Base-by-base conservation (phyloP, 2,888 invertebrate species). In the Diploptera punctata region DNA sequence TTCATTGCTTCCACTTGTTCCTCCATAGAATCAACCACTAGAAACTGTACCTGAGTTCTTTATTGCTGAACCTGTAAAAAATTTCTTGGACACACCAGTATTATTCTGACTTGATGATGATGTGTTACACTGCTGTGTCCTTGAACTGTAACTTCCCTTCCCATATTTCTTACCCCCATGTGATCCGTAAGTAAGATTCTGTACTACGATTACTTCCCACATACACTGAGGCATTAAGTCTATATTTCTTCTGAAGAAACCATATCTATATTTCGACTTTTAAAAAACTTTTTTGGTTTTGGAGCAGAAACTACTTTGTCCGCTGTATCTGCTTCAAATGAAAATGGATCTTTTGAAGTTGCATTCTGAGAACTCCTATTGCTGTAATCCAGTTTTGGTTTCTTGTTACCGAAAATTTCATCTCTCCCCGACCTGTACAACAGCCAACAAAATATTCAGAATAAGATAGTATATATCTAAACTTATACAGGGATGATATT, bases 221-320 rank as follows among this genome's bases (percentile, higher is more conserved):
- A 57, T 73, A 71, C 4, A 60, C 21, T 47, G 81, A 77, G 29
- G 81, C 78, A 60, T 81, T 80, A 19, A 77, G 75, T 44, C 77
- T 78, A 68, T n/a, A 79, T 76, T 73, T 88, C 88, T 71, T 80
- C 80, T 29, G 74, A 21, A 52, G 74, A 52, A 33, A 62, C 68
- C 19, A 67, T 74, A n/a, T 76, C 77, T 57, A 89, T 86, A 83
- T 93, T 93, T 68, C 93, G 90, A 80, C 94, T 94, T 81, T 95
- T 95, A 81, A 95, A 95, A 83, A 95, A 95, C 81, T 95, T 95
- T 81, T 94, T 93, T 57, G 95, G 95, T 81, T 94, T 93, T 7
- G 85, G 78, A 70, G 86, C 84, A 75, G 87, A 84, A 78, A 85
- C 85, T 78, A 87, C 82, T n/a, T 29, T 52, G 16, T 65, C 72